phyloP scores from a whole-genome alignment of 2,888 invertebrate species.

The Diarsia dahlii region DNA sequence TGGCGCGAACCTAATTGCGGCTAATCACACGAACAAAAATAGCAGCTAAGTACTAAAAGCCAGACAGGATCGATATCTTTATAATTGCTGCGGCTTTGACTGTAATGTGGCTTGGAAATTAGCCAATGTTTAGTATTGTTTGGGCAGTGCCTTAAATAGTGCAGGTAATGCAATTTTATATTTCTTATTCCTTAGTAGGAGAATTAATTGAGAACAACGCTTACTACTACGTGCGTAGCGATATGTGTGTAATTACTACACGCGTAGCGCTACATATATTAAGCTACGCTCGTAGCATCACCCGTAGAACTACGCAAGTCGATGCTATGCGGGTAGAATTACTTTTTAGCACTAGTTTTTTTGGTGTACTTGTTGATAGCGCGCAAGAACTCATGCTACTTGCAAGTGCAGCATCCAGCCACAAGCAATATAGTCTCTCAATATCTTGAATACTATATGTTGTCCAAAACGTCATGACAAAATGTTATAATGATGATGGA shows the following conservation, averaged over 20 bases:
- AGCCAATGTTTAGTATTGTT: constrained; percentile 21
- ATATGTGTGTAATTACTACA: background rate
- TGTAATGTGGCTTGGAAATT: constrained; percentile 38
- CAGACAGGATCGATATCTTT: constrained; percentile 61
- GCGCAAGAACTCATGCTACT: background rate
- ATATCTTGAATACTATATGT: background rate
- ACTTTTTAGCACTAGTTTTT: background rate
- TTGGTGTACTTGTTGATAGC: background rate
- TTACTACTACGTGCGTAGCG: background rate
- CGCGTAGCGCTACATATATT: background rate
- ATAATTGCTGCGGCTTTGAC: constrained; percentile 46
- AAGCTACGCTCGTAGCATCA: background rate
- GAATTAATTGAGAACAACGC: background rate
- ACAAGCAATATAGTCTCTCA: background rate
- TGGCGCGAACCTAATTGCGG: constrained; percentile 57
- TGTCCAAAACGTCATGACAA: background rate
- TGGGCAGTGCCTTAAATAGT: background rate
- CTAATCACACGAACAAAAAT: constrained; percentile 63
- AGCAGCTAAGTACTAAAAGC: constrained; percentile 54
- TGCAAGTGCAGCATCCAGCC: background rate
- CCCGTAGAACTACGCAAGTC: background rate
- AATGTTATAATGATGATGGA: background rate
- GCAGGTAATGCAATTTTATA: constrained; percentile 17
- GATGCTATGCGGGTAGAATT: background rate
- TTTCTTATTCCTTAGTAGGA: background rate